A percentile compares a stretch with the other conserved stretches of the same genome.
These are phyloP conservation scores for Gari tellinella DNA, from an alignment of 2,888 invertebrate genomes.

Conservation along the genomic window DNA sequence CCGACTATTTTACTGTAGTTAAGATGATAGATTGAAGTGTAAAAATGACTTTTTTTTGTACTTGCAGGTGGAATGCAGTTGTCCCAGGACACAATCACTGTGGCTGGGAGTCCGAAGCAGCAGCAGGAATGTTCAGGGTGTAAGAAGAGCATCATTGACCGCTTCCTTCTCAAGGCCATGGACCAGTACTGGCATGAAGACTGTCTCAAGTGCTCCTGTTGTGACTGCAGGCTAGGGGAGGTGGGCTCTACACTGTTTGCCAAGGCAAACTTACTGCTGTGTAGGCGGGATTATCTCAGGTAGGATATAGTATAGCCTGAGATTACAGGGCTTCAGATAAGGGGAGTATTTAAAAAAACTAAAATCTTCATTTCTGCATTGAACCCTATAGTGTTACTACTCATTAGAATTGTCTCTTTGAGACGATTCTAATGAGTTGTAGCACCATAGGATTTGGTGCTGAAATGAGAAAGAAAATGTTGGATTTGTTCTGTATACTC, in stretches of 20 bases:
- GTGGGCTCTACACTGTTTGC: conserved; percentile 96
- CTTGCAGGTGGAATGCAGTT: conserved; percentile 78
- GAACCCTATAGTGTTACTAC: no score
- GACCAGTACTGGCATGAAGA: conserved; percentile 98
- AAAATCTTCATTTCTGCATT: no score
- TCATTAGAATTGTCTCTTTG: no score
- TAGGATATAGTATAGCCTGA: conserved; percentile 83
- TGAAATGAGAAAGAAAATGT: no score
- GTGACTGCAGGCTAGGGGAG: conserved; percentile 96
- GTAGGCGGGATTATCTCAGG: conserved; percentile 96
- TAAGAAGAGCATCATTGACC: conserved; percentile 92
- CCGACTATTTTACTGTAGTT: no score
- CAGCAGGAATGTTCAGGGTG: conserved; percentile 91
- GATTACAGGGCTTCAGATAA: no score
- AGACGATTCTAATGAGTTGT: no score
- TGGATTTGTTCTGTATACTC: no score
- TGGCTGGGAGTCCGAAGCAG: conserved; percentile 39
- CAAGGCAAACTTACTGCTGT: conserved; percentile 95
- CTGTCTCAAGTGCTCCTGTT: conserved; percentile 94
- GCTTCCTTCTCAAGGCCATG: conserved; percentile 92
- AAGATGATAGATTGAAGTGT: no score
- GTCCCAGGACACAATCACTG: conserved; percentile 63
- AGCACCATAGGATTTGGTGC: no score
- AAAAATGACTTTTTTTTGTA: conserved; percentile 6
- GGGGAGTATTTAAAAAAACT: no score